Evolutionary conservation across 2,113 vertebrate genomes (phyloP).

Genomic region (Tyto alba): DNA sequence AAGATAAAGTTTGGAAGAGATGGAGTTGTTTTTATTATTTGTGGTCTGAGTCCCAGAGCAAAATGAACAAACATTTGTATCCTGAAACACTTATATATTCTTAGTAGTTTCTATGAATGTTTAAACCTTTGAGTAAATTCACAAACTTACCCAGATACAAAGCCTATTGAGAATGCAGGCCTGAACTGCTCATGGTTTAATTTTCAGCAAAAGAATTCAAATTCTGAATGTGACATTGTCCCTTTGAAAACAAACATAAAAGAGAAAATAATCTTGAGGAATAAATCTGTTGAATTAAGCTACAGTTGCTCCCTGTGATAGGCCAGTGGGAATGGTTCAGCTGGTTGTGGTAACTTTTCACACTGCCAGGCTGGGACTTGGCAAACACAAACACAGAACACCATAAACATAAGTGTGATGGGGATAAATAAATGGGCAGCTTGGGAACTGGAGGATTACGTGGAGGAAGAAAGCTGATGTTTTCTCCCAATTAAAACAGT

Average conservation of each 20-base stretch:
- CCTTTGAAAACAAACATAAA: not conserved
- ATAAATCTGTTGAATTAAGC: not conserved
- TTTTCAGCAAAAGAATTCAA: not conserved
- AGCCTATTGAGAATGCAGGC: not conserved
- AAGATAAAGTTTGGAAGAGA: slow-evolving; percentile 43
- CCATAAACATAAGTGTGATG: not conserved
- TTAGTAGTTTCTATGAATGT: not conserved
- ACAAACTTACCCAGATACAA: not conserved
- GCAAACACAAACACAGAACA: not conserved
- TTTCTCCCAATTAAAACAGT: not conserved
- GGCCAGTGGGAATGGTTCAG: not conserved
- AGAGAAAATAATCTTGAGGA: not conserved
- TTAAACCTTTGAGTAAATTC: not conserved
- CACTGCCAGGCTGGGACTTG: not conserved
- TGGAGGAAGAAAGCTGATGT: not conserved
- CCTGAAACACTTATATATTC: not conserved
- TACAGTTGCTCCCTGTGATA: fast-evolving
- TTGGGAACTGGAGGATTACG: not conserved
- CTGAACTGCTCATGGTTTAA: not conserved
- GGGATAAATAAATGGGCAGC: not conserved
- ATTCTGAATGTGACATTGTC: not conserved
- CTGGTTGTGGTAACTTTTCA: not conserved
- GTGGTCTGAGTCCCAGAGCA: not conserved
- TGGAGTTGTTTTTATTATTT: slow-evolving; percentile 28
- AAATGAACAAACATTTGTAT: not conserved